phyloP scores from a whole-genome alignment of 2,797 vertebrate species.

The Bovichtus variegatus region DNA sequence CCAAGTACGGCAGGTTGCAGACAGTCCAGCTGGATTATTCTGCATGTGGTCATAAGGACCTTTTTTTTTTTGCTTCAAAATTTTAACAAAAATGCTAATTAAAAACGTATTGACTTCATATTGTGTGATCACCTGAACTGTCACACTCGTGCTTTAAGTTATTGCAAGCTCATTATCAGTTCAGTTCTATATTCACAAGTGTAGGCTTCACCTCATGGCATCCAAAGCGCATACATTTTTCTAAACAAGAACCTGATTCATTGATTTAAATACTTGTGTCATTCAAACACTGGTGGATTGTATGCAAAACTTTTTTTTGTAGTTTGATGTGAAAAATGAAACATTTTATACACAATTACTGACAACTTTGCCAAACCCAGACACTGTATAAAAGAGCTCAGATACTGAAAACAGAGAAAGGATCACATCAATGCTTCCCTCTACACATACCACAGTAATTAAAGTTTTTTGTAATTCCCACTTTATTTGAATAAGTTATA shows the following conservation, averaged over 20 bases:
- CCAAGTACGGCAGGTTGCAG: constrained; percentile 5
- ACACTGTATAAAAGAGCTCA: constrained; percentile 17
- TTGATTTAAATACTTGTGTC: background rate
- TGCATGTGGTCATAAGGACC: background rate
- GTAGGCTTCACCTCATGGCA: background rate
- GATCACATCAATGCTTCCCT: constrained; percentile 56
- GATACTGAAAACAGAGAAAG: constrained; percentile 39
- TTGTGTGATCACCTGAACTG: background rate
- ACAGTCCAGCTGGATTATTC: constrained; percentile 14
- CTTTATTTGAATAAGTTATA: constrained; percentile 75
- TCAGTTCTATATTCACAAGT: background rate
- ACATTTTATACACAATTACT: constrained; percentile 3
- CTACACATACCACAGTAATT: constrained; percentile 74
- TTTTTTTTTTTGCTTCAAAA: background rate
- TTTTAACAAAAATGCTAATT: background rate
- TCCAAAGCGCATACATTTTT: constrained; percentile 4
- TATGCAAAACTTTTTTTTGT: background rate
- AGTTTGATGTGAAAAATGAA: background rate
- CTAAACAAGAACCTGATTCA: constrained; percentile 15
- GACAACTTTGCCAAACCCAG: constrained; percentile 18
- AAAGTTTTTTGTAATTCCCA: constrained; percentile 60
- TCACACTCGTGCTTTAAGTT: background rate
- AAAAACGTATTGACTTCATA: background rate
- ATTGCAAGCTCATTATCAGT: constrained; percentile 1
- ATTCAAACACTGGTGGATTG: background rate